Conservation (phyloP, 2,113 vertebrate genomes). For the Speoplatyrhinus poulsoni region DNA sequence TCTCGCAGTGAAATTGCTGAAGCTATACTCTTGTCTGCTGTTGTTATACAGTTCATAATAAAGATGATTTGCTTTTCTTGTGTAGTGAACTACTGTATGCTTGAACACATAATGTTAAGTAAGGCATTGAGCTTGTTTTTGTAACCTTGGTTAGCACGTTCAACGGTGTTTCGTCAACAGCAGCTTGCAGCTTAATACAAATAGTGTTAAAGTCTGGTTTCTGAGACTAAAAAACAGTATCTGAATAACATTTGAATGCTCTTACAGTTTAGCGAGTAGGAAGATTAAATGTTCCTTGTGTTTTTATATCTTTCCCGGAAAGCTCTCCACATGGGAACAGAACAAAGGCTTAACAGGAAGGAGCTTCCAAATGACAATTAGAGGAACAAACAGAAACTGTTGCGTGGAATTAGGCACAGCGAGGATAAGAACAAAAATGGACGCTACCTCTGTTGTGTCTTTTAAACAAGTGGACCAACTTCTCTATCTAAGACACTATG, state of each 20-base stretch:
- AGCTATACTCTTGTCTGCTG: conserved; percentile 40
- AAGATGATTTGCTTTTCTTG: conserved; percentile 3
- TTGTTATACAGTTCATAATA: conserved; percentile 26
- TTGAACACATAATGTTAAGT: not conserved
- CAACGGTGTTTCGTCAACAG: not conserved
- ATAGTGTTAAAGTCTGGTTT: not conserved
- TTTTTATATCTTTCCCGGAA: conserved; percentile 31
- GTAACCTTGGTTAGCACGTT: not conserved
- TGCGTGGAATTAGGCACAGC: conserved; percentile 66
- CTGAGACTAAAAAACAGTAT: not conserved
- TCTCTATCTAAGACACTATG: conserved; percentile 55
- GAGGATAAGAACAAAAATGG: conserved; percentile 53
- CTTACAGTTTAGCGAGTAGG: conserved; percentile 5
- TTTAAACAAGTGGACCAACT: conserved; percentile 61
- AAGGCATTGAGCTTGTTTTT: not conserved
- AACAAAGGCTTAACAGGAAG: conserved; percentile 62
- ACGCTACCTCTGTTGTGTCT: conserved; percentile 66
- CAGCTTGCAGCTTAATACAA: too few species aligned
- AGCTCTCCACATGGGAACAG: conserved; percentile 47
- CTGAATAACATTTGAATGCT: not conserved
- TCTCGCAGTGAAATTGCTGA: conserved; percentile 55
- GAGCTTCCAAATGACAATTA: conserved; percentile 68
- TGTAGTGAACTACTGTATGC: not conserved
- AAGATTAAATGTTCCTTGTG: conserved; percentile 37
- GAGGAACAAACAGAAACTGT: conserved; percentile 60